Conservation (phyloP, 2,888 invertebrate species). For the Pollenia amentaria region DNA sequence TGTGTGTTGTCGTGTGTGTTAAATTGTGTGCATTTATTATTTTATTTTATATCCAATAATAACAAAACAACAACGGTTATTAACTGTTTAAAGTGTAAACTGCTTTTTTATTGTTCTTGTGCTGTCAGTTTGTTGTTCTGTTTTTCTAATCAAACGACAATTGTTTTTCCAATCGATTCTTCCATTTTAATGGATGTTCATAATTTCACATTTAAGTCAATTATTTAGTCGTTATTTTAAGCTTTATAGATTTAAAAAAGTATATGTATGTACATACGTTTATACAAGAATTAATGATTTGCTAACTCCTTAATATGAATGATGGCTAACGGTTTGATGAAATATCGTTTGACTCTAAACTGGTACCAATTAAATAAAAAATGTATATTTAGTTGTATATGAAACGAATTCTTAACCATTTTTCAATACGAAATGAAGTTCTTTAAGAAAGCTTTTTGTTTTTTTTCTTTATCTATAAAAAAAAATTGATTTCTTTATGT, state of each 20-base stretch:
- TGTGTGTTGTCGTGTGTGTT: background rate
- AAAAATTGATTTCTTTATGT: too few relatives aligned
- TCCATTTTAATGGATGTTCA: slow-evolving; percentile 47
- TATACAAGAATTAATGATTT: slow-evolving; percentile 36
- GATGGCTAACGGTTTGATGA: slow-evolving; percentile 31
- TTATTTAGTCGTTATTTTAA: slow-evolving; percentile 55
- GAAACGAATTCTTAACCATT: too few relatives aligned
- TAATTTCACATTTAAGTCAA: slow-evolving; percentile 66
- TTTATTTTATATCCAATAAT: slow-evolving; percentile 56
- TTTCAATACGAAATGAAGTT: too few relatives aligned
- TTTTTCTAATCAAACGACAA: slow-evolving; percentile 69
- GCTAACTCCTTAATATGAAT: slow-evolving; percentile 3
- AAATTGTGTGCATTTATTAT: background rate
- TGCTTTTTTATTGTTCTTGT: slow-evolving; percentile 66
- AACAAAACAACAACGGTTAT: slow-evolving; percentile 67
- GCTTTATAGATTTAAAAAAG: background rate
- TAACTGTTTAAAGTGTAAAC: slow-evolving; percentile 73
- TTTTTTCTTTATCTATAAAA: background rate
- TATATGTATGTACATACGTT: background rate
- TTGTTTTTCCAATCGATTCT: slow-evolving; percentile 57
- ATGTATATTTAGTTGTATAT: background rate
- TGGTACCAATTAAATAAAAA: background rate
- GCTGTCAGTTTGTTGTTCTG: slow-evolving; percentile 22
- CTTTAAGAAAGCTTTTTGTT: too few relatives aligned
- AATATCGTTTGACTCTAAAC: background rate